Evolutionary conservation across 2,113 vertebrate genomes (phyloP).

Genomic region (Pogona vitticeps): DNA sequence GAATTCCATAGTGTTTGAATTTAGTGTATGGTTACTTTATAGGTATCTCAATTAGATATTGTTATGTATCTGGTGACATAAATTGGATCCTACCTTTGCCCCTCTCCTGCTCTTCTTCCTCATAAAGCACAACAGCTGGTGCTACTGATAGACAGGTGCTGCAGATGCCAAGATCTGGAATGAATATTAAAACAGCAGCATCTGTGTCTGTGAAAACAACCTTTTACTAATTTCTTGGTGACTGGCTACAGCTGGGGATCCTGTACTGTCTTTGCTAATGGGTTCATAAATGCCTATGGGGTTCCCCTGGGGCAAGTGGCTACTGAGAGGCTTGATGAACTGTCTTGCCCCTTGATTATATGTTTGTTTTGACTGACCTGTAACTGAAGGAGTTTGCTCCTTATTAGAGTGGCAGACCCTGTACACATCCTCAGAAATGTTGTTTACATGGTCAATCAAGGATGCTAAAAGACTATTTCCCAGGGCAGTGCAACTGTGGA

Average conservation of each 20-base stretch:
- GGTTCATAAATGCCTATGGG: slow-evolving; percentile 43
- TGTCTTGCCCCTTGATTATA: slow-evolving; percentile 6
- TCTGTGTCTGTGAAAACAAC: slow-evolving; percentile 71
- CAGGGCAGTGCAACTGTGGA: not conserved
- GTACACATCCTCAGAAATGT: slow-evolving; percentile 43
- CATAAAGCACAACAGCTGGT: slow-evolving; percentile 57
- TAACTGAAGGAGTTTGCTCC: slow-evolving; percentile 31
- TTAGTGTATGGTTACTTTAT: not conserved
- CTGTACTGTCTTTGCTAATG: slow-evolving; percentile 49
- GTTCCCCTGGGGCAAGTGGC: slow-evolving; percentile 46
- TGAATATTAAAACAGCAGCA: slow-evolving; percentile 77
- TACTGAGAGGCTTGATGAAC: slow-evolving; percentile 48
- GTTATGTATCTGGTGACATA: not conserved
- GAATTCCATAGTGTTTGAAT: not conserved
- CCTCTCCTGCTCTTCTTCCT: slow-evolving; percentile 12
- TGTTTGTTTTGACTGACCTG: slow-evolving; percentile 48
- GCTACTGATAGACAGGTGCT: slow-evolving; percentile 62
- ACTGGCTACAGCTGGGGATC: slow-evolving; percentile 53
- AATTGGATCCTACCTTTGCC: slow-evolving; percentile 40
- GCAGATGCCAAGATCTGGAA: slow-evolving; percentile 63
- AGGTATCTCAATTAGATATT: not conserved
- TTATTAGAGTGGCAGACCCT: slow-evolving; percentile 41
- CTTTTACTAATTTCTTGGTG: slow-evolving; percentile 66
- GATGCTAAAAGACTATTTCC: slow-evolving; percentile 21
- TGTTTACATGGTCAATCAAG: slow-evolving; percentile 17